These are phyloP conservation scores for Augochlorella aurata DNA, from an alignment of 2,888 invertebrate species.

Conservation along the genomic window DNA sequence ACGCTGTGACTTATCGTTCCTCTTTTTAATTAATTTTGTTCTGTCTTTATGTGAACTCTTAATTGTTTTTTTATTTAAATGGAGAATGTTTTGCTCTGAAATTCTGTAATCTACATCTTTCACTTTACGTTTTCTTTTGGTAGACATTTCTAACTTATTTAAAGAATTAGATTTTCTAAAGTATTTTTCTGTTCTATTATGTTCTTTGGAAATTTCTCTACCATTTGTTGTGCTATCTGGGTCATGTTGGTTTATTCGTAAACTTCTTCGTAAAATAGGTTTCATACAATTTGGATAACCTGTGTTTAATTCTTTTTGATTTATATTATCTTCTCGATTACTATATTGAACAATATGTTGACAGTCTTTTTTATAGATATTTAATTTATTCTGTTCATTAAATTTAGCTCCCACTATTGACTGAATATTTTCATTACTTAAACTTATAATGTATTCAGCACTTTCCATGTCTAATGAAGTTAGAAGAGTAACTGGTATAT, in stretches of 20 bases:
- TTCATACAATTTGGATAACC: slow-evolving; percentile 58
- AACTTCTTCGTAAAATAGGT: slow-evolving; percentile 75
- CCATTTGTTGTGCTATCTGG: slow-evolving; percentile 70
- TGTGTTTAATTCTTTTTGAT: slow-evolving; percentile 54
- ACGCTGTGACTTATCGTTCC: slow-evolving; percentile 50
- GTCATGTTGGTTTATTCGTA: slow-evolving; percentile 77
- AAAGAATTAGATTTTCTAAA: slow-evolving; percentile 53
- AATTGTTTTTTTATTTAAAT: slow-evolving; percentile 58
- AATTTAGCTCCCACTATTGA: slow-evolving; percentile 73
- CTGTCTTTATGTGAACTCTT: slow-evolving; percentile 66
- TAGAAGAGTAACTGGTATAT: slow-evolving; percentile 73
- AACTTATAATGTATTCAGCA: slow-evolving; percentile 75
- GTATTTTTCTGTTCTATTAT: slow-evolving; percentile 33
- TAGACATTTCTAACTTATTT: slow-evolving; percentile 52
- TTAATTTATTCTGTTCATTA: slow-evolving; percentile 59
- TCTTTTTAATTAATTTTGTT: slow-evolving; percentile 65
- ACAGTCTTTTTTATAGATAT: slow-evolving; percentile 33
- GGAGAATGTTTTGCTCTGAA: slow-evolving; percentile 65
- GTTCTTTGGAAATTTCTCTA: slow-evolving; percentile 44
- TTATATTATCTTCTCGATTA: slow-evolving; percentile 52
- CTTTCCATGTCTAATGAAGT: slow-evolving; percentile 75
- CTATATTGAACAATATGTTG: slow-evolving; percentile 52
- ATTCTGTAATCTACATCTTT: slow-evolving; percentile 71
- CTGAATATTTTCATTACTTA: slow-evolving; percentile 75
- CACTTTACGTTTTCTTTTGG: slow-evolving; percentile 59